Base-by-base conservation (phyloP, 2,797 vertebrate genomes). In the Cephalopachus bancanus region DNA sequence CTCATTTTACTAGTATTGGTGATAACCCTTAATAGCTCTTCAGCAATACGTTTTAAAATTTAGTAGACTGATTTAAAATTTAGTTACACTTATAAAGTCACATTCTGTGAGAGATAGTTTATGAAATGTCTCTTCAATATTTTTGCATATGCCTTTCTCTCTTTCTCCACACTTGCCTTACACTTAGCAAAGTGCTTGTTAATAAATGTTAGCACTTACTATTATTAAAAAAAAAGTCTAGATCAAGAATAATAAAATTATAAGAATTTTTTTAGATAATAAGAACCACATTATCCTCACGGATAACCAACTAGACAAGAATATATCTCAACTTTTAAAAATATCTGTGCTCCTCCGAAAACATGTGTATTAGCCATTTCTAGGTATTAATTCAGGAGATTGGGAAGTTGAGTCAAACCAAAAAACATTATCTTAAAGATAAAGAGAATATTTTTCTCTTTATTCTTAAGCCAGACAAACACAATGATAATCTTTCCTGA, bases 1-100 rank as follows among this genome's bases (percentile, higher is more conserved):
- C 76, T 88, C 19, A 64, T 67, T 95, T 89, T 85, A 89, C 71
- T 92, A 80, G 22, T 76, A 30, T 80, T 92, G 19, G 33, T 90
- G 83, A 75, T 76, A 84, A 69, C 16, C 10, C 19, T 67, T 80
- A 75, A 67, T 51, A 91, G 44, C 6, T 28, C 74, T 76, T 91
- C 55, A 91, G 49, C 59, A 89, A 71, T 83, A 49, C 15, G 75
- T 75, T 87, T 87, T 87, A 65, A 30, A 86, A 4, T 91, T 93
- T 87, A 91, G 59, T 94, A 81, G 20, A 7, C 24, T 81, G 53
- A 90, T 44, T 92, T 94, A 87, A 97, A 96, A 89, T 87, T 67
- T 75, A 81, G 57, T 67, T 76, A 89, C 20, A n/a, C 16, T 57
- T 72, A 69, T 96, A 60, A 78, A 94, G 60, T 86, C 67, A 90